Conservation (phyloP, 2,888 invertebrate genomes). For the Mimas tiliae region DNA sequence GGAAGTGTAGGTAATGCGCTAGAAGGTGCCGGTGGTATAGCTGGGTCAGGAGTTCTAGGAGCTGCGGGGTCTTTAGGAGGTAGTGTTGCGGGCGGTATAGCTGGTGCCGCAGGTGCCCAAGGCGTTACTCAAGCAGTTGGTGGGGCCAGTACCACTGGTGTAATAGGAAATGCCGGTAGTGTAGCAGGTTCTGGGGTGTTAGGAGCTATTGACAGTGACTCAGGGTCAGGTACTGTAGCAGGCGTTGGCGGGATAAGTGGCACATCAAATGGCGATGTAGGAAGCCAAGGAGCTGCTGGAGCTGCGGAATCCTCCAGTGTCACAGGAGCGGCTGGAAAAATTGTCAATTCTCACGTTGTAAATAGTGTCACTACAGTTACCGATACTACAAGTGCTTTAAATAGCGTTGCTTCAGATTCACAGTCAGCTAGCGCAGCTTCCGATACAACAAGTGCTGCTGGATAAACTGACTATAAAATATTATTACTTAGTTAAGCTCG, state of each 20-base stretch:
- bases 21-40: neutral
- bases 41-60: neutral
- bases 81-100: neutral
- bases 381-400: constrained; percentile 1
- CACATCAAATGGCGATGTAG: neutral
- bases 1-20: neutral
- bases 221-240: neutral
- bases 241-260: neutral
- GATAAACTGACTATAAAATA: neutral
- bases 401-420: neutral
- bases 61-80: neutral
- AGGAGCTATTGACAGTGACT: neutral
- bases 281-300: constrained; percentile 1
- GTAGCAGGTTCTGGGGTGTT: neutral
- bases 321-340: neutral
- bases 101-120: neutral
- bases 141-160: constrained; percentile 4
- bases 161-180: neutral
- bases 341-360: constrained; percentile 5
- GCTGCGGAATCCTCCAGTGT: neutral
- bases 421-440: neutral
- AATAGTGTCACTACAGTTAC: constrained; percentile 12
- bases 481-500: neutral
- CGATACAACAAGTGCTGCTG: neutral
- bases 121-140: neutral